phyloP scores from a whole-genome alignment of 2,797 vertebrate species.

The Melanotaenia nigrans region DNA sequence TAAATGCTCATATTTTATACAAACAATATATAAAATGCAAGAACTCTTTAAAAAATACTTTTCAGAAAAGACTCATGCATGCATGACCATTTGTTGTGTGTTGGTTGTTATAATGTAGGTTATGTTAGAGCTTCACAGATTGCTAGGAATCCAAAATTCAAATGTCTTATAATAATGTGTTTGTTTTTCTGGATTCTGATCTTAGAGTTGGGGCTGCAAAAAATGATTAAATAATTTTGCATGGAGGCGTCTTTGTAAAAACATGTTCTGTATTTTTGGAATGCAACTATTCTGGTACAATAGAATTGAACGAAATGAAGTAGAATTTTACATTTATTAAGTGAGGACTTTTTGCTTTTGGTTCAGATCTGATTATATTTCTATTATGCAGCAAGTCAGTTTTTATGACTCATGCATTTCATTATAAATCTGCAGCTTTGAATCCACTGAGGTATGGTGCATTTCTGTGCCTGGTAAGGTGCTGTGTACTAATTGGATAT shows the following conservation, averaged over 20 bases:
- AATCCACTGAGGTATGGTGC: background rate
- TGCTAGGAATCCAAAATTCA: background rate
- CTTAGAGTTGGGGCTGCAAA: no score
- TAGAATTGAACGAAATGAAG: no score
- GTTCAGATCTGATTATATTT: constrained; percentile 2
- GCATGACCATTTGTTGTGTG: background rate
- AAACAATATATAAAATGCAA: constrained; percentile 29
- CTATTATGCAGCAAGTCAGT: background rate
- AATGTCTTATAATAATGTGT: background rate
- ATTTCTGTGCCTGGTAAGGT: background rate
- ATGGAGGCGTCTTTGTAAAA: background rate
- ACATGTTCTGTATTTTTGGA: no score
- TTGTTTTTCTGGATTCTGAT: no score
- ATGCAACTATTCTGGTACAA: no score
- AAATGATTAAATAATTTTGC: background rate
- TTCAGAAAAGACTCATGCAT: background rate
- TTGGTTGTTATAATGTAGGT: background rate
- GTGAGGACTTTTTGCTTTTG: background rate
- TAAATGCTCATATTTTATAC: constrained; percentile 35
- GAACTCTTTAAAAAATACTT: constrained; percentile 1
- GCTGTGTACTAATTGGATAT: constrained; percentile 1
- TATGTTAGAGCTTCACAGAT: constrained; percentile 4
- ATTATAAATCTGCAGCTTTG: constrained; percentile 2
- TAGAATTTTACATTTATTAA: background rate
- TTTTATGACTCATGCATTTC: constrained; percentile 16